Evolutionary conservation across 2,113 vertebrate species (phyloP).

Genomic region (Phrynocephalus versicolor): DNA sequence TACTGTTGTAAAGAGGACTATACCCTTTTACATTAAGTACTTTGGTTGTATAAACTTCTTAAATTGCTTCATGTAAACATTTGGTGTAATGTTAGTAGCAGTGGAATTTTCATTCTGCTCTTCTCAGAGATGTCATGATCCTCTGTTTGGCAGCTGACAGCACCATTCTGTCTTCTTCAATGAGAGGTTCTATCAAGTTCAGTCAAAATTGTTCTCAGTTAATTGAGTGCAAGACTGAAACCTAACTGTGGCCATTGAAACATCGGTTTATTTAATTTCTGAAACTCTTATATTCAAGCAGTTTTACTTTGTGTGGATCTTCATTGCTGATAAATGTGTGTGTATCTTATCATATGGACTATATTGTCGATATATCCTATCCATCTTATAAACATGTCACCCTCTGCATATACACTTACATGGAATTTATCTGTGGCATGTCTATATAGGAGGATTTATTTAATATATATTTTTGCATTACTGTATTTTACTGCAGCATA

Average conservation of each 20-base stretch:
- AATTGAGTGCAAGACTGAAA: neutral
- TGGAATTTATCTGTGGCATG: neutral
- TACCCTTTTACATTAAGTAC: neutral
- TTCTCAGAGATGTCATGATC: neutral
- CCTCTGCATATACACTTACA: neutral
- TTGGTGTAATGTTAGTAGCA: neutral
- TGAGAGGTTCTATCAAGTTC: neutral
- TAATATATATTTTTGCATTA: neutral
- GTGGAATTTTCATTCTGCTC: neutral
- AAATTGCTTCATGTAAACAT: neutral
- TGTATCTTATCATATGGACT: conserved; percentile 9
- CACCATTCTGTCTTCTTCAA: neutral
- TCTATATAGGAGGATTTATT: neutral
- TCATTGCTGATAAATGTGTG: neutral
- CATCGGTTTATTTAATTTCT: neutral
- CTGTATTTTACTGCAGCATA: neutral
- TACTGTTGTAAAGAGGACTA: neutral
- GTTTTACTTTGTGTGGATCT: neutral
- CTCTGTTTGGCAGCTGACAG: neutral
- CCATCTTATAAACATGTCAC: conserved; percentile 20
- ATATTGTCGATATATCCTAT: neutral
- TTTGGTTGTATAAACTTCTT: neutral
- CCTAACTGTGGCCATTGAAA: neutral
- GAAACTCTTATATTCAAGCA: neutral
- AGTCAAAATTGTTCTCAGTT: neutral